Evolutionary conservation across 2,797 vertebrate species (phyloP), one percentile per base, ranked within the genome.

Genomic region (Chiropotes sagulatus): DNA sequence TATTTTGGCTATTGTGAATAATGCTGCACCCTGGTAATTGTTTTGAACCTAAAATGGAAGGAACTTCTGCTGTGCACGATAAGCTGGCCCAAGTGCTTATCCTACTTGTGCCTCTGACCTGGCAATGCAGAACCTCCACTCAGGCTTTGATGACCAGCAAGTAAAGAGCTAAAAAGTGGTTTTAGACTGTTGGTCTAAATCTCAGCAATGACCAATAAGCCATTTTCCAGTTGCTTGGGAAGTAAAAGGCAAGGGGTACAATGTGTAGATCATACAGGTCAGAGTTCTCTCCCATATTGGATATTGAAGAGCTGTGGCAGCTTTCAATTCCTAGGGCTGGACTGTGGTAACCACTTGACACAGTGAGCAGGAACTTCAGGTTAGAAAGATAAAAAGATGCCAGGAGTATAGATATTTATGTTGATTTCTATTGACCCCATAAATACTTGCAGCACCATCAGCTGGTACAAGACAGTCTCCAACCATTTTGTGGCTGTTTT

Each of bases 371-470:
- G 58, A 85, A 81, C 75, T 48, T 64, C 13, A 41, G 52, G 7
- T 36, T 46, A 79, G n/a, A 72, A 48, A 88, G 44, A 61, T 64
- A 15, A 1, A 30, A 64, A 41, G 13, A 44, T 58, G 24, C 39
- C 44, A 39, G 46, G 39, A 57, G 52, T 41, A 54, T 78, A 81
- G 50, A 11, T 75, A 67, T 61, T 50, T 50, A 36, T 48, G 33
- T 33, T 58, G 83, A 82, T 54, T 83, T 79, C 73, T 89, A 84
- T 46, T 58, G 79, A 44, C 80, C 30, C 81, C 58, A 70, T 91
- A 58, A 88, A 97, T 93, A 72, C 36, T 26, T 36, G 10, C 12
- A 30, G 36, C 44, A 41, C 11, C 1, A 11, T 30, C 33, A 10
- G 5, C 61, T 81, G 19, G 19, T n/a, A 46, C 4, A 0, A 88